Percentiles rank a stretch among this genome's conserved stretches.
phyloP scores from a whole-genome alignment of 1,140 invertebrate species.

The Cheumatopsyche charites region DNA sequence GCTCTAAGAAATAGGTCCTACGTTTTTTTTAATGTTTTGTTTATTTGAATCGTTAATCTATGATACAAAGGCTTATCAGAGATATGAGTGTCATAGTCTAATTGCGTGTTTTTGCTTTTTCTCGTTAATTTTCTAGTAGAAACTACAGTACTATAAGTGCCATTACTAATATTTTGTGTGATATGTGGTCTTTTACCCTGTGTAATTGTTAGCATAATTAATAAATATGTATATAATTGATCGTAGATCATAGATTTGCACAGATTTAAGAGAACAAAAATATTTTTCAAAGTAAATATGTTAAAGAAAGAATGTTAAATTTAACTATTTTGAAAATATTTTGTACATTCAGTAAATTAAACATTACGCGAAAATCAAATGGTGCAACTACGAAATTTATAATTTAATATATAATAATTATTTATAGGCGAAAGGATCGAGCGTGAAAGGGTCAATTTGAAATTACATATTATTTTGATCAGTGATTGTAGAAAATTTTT shows the following conservation, averaged over 20 bases:
- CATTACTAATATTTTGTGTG: slow-evolving; percentile 47
- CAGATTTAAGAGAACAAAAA: background rate
- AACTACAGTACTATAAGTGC: slow-evolving; percentile 43
- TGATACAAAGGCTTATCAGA: slow-evolving; percentile 38
- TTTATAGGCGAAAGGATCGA: slow-evolving; percentile 6
- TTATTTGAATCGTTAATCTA: slow-evolving; percentile 38
- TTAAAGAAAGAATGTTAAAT: too few relatives aligned
- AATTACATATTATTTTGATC: slow-evolving; percentile 9
- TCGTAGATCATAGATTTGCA: slow-evolving; percentile 19
- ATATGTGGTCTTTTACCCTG: slow-evolving; percentile 49
- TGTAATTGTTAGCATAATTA: slow-evolving; percentile 47
- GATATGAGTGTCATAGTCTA: slow-evolving; percentile 39
- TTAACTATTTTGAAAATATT: too few relatives aligned
- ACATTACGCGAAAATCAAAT: too few relatives aligned
- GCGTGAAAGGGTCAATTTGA: slow-evolving; percentile 16
- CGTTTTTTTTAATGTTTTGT: slow-evolving; percentile 30
- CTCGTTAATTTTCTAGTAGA: slow-evolving; percentile 40
- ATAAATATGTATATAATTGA: slow-evolving; percentile 31
- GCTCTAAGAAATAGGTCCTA: slow-evolving; percentile 44
- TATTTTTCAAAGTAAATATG: background rate
- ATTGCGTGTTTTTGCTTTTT: slow-evolving; percentile 40
- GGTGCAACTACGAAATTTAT: too few relatives aligned
- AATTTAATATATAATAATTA: slow-evolving; percentile 4
- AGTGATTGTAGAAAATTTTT: slow-evolving; percentile 16
- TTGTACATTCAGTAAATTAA: too few relatives aligned